Percentiles rank a stretch among this genome's conserved stretches.
phyloP scores from a whole-genome alignment of 1,140 invertebrate species.

The Belonocnema kinseyi region DNA sequence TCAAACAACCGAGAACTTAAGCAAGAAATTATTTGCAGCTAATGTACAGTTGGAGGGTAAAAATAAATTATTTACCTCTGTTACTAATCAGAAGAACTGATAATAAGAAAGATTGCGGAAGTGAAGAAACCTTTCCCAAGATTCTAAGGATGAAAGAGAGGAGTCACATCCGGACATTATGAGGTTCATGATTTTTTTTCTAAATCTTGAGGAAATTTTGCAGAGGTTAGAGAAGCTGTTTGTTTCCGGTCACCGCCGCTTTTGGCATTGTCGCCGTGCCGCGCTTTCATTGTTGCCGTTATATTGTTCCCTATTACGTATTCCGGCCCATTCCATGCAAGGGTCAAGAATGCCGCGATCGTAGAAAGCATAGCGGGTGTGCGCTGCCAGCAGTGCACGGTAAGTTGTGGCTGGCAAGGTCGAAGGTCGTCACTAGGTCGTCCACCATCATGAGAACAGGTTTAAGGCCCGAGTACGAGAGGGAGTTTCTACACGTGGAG shows the following conservation, averaged over 20 bases:
- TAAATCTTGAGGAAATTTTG: neutral
- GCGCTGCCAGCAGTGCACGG: slow-evolving; percentile 48
- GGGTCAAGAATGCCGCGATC: slow-evolving; percentile 63
- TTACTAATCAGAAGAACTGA: slow-evolving; percentile 29
- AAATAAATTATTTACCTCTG: neutral
- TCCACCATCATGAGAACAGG: slow-evolving; percentile 68
- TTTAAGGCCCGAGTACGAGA: slow-evolving; percentile 52
- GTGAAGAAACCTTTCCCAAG: slow-evolving; percentile 24
- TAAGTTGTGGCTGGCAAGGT: slow-evolving; percentile 70
- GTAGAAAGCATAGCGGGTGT: slow-evolving; percentile 67
- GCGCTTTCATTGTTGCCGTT: slow-evolving; percentile 49
- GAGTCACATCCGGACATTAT: slow-evolving; percentile 20
- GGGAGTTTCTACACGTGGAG: slow-evolving; percentile 58
- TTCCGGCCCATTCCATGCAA: slow-evolving; percentile 57
- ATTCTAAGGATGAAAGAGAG: slow-evolving; percentile 5
- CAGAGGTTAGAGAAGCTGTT: slow-evolving; percentile 32
- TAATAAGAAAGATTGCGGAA: slow-evolving; percentile 36
- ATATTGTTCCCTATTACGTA: slow-evolving; percentile 61
- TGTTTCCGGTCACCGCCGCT: neutral
- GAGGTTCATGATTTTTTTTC: neutral
- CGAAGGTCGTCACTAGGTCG: slow-evolving; percentile 70
- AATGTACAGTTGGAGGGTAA: too few species aligned
- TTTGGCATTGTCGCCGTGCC: slow-evolving; percentile 36
- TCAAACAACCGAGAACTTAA: too few species aligned
- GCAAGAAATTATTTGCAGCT: too few species aligned